Percentiles rank a stretch among this genome's conserved stretches.
Conservation (phyloP, 2,888 invertebrate species). For the Lordiphosa andalusiaca region DNA sequence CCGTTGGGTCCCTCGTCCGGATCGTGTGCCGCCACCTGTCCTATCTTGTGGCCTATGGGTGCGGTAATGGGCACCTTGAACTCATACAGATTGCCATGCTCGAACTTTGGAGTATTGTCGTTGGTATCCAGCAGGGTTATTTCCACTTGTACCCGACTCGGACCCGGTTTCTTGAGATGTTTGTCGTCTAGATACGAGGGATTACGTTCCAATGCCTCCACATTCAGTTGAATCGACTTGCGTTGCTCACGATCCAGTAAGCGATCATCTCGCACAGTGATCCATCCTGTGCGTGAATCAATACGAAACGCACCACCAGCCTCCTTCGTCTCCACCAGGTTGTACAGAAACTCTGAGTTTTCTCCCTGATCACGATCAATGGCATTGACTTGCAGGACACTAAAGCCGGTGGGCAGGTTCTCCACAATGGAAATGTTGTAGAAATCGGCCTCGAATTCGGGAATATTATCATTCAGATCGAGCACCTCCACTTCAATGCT, state of each 20-base stretch:
- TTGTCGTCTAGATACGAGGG: constrained; percentile 81
- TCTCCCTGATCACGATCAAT: constrained; percentile 91
- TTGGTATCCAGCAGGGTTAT: constrained; percentile 93
- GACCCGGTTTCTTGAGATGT: constrained; percentile 68
- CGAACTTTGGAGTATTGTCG: constrained; percentile 93
- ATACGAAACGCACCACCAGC: constrained; percentile 88
- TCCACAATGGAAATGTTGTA: constrained; percentile 96
- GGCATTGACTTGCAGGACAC: constrained; percentile 84
- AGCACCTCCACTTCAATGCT: constrained; percentile 77
- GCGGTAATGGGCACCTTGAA: constrained; percentile 87
- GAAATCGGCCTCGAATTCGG: constrained; percentile 92
- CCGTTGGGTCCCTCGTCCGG: constrained; percentile 87
- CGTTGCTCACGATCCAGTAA: constrained; percentile 90
- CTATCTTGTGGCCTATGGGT: constrained; percentile 86
- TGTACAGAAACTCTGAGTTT: constrained; percentile 91
- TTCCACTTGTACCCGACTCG: constrained; percentile 87
- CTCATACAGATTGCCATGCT: constrained; percentile 91
- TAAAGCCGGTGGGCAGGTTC: constrained; percentile 90
- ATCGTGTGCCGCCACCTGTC: constrained; percentile 90
- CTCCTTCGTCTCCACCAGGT: constrained; percentile 84
- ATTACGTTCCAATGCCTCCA: constrained; percentile 89
- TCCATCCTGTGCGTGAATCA: constrained; percentile 90
- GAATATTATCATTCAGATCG: constrained; percentile 88
- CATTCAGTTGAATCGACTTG: constrained; percentile 86
- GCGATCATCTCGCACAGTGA: constrained; percentile 88